phyloP scores from a whole-genome alignment of 2,113 vertebrate genomes.

The Eudyptes chrysolophus region DNA sequence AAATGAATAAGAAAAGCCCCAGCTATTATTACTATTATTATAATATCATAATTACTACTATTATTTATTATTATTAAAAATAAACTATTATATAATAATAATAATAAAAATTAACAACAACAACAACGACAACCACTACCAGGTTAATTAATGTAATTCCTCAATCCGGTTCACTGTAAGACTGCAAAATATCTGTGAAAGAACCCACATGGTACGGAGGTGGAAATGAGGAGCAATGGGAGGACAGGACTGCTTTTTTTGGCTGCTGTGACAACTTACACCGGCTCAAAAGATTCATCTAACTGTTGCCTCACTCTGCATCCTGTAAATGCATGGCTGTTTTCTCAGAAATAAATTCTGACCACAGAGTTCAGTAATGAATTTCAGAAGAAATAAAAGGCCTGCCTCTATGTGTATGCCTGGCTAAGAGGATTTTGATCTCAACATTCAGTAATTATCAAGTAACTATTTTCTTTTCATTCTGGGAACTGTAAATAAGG shows the following conservation, averaged over 20 bases:
- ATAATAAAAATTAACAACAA: background rate
- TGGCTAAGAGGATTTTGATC: background rate
- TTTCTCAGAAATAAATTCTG: background rate
- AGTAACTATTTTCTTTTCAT: background rate
- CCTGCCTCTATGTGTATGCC: background rate
- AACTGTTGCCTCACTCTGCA: background rate
- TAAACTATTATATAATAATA: no score
- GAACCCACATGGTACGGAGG: rapidly evolving
- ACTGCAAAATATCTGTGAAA: background rate
- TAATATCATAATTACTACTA: no score
- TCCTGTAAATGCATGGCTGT: background rate
- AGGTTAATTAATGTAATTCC: background rate
- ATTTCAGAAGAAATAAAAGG: background rate
- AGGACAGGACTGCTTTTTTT: background rate
- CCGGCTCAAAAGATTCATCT: background rate
- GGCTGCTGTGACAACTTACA: background rate
- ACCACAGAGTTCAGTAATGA: background rate
- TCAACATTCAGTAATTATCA: background rate
- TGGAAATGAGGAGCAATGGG: background rate
- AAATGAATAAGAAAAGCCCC: background rate
- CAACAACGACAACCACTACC: background rate
- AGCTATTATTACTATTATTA: background rate
- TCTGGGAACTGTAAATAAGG: background rate
- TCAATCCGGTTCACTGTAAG: background rate
- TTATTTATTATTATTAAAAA: background rate